Evolutionary conservation across 2,797 vertebrate species (phyloP), one percentile per base, ranked within the genome.

Genomic region (Danio choprae): DNA sequence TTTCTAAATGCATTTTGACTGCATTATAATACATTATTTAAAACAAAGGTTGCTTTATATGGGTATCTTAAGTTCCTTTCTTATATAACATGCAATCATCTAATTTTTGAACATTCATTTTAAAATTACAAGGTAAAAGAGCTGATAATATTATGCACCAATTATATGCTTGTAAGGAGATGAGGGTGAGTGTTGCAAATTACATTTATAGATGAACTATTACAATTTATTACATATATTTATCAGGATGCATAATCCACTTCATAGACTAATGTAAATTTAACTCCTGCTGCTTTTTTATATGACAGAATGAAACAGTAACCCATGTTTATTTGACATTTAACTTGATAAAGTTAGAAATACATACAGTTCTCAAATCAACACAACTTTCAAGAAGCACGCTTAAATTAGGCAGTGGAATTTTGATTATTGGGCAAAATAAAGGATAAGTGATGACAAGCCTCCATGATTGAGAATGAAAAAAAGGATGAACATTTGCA

Each of bases 361-460:
- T n/a, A 50, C 10, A n/a, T 59, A 36, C 7, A 20, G n/a, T 18
- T 50, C 29, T 62, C 18, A 69, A 79, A 60, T 72, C 58, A 44
- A 43, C 56, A 22, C 46, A 79, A 63, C 15, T 70, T 79, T 51
- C 7, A 71, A 69, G 44, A 5, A 16, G 36, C 7, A 18, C 62
- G 50, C 36, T 62, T 18, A 51, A 41, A 68, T 77, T 9, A 58
- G 43, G 7, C 9, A 22, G 36, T 41, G 46, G 41, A 13, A 41
- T 72, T 53, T 44, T 72, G 46, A 79, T 72, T 79, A 53, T 62
- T 36, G 48, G 10, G 9, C 41, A 53, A 62, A 51, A 78, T 51
- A 53, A 55, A 51, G 58, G 18, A 15, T 18, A 60, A 68, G 60
- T 41, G n/a, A 29, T 40, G 12, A 48, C 2, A 5, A 70, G 65